phyloP scores from a whole-genome alignment of 2,797 vertebrate species.

The Carduelis carduelis region DNA sequence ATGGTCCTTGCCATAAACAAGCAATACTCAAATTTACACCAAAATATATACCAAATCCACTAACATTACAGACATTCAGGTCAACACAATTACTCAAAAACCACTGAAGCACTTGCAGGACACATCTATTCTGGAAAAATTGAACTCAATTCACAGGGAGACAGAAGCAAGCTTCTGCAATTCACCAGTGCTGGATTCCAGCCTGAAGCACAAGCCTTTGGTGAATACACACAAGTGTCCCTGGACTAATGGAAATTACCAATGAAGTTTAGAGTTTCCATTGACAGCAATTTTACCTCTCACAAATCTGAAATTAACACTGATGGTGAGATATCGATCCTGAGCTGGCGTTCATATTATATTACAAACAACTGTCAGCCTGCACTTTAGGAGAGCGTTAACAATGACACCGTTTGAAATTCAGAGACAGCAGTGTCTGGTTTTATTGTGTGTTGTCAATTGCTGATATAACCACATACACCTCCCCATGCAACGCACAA shows the following conservation, averaged over 20 bases:
- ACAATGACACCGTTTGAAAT: background rate
- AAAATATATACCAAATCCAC: background rate
- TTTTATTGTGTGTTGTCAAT: background rate
- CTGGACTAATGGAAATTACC: background rate
- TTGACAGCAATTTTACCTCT: background rate
- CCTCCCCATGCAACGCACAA: fast-evolving
- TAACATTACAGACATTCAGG: background rate
- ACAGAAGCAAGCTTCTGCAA: background rate
- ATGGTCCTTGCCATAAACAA: background rate
- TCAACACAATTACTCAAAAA: background rate
- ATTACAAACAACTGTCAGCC: background rate
- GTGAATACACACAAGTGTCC: background rate
- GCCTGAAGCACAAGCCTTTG: background rate
- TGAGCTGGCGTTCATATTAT: background rate
- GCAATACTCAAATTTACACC: background rate
- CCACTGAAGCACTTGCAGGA: background rate
- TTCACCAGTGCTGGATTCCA: background rate
- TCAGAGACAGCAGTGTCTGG: background rate
- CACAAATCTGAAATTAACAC: background rate
- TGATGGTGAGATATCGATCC: background rate
- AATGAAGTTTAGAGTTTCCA: background rate
- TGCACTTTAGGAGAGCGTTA: background rate
- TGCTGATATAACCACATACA: background rate
- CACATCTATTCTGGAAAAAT: background rate
- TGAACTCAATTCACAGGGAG: background rate